Base-by-base conservation (phyloP, 2,113 vertebrate species). In the Balaeniceps rex region DNA sequence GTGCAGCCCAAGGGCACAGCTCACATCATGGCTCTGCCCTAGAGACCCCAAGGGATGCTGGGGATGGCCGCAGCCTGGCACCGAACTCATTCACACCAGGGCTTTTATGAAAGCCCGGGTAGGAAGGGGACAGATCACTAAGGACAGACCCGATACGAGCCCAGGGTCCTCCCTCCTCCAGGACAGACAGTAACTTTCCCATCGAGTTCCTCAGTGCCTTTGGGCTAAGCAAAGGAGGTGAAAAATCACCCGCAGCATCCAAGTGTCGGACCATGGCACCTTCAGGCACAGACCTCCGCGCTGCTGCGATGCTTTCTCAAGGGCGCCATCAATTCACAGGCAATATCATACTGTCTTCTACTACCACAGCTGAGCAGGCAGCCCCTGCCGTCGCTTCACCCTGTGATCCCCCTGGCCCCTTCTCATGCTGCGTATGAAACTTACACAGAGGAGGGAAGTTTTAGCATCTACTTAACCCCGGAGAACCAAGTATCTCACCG, bases 281-380 rank as follows among this genome's bases (percentile, higher is more conserved):
- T 7, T 2, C 87, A 74, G 94, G 87, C 87, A 71, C 72, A 68
- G 85, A 70, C 79, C 82, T 88, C 79, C 4, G 14, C 54, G 28
- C 58, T 49, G 87, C 92, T 77, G 68, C 2, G 38, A 74, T 58
- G 85, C 90, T 54, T 85, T 85, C 93, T 58, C 93, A 94, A 96
- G 96, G 93, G 92, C 90, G 0, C 85, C 94, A 93, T 96, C 90
- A 96, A 94, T 96, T 85, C 94, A 77, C 75, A 66, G 47, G 25
- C 82, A 92, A 65, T 80, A 94, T 91, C 71, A 26, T 31, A 38
- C 65, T 96, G 92, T 86, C 93, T 93, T 83, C 85, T 85, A 13
- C 54, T 78, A 85, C 63, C 94, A 91, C 95, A 96, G 88, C 87
- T 93, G 89, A 97, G 93, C 84, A 66, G 87, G 75, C 95, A 97